A percentile compares a stretch with the other conserved stretches of the same genome.
Conservation (phyloP, 2,113 vertebrate genomes). For the Synodontis membranacea region DNA sequence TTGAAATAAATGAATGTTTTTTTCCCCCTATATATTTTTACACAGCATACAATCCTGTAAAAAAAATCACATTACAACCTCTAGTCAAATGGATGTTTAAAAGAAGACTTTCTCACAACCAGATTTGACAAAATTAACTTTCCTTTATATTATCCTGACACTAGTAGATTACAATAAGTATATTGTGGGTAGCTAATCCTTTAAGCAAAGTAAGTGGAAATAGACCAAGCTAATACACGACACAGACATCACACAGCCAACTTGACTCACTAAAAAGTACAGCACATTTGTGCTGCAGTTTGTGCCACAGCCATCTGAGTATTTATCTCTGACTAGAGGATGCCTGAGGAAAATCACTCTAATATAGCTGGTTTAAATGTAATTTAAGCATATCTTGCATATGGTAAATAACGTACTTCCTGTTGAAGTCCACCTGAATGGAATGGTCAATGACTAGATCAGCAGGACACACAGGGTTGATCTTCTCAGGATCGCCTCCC, state of each 20-base stretch:
- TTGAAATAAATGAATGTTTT: neutral
- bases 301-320: neutral
- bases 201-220: neutral
- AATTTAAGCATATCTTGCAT: neutral
- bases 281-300: neutral
- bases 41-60: neutral
- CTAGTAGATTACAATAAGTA: neutral
- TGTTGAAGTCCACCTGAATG: slow-evolving; percentile 97
- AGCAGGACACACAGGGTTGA: slow-evolving; percentile 94
- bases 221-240: neutral
- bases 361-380: neutral
- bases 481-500: slow-evolving; percentile 90
- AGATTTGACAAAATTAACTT: neutral
- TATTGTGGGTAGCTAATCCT: neutral
- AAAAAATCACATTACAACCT: neutral
- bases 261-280: neutral
- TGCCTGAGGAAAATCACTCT: neutral
- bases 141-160: neutral
- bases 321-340: neutral
- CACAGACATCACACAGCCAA: neutral
- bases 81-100: neutral
- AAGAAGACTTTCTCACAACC: neutral
- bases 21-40: neutral
- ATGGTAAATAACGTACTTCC: slow-evolving; percentile 75
- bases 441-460: slow-evolving; percentile 98